Percentiles rank a stretch among this genome's conserved stretches.
Conservation (phyloP, 2,113 vertebrate species). For the Siphamia tubifer region DNA sequence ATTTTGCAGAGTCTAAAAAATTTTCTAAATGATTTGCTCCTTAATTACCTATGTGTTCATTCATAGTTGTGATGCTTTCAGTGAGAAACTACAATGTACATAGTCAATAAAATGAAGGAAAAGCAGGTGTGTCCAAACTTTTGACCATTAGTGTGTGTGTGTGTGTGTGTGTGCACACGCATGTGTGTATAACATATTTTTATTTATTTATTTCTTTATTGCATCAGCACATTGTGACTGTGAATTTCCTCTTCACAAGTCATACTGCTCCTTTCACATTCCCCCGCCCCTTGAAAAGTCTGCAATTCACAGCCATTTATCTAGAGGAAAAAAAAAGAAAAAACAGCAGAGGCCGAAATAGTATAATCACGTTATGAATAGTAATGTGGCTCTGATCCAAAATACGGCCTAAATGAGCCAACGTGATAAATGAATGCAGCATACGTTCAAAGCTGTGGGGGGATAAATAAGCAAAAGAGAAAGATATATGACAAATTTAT, state of each 20-base stretch:
- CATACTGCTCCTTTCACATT: constrained; percentile 13
- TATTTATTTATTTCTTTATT: constrained; percentile 35
- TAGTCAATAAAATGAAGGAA: no score
- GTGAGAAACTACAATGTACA: no score
- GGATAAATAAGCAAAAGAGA: not conserved
- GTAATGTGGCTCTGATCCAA: constrained; percentile 12
- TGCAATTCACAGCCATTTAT: constrained; percentile 51
- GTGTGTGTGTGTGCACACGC: no score
- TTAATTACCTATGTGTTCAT: no score
- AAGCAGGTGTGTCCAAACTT: no score
- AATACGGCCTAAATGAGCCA: constrained; percentile 48
- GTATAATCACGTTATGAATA: constrained; percentile 34
- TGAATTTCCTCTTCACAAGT: constrained; percentile 51
- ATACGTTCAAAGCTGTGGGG: not conserved
- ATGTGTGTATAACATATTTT: no score
- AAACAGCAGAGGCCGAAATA: constrained; percentile 24
- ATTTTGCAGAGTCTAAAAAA: no score
- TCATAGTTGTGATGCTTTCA: no score
- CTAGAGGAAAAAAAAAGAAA: not conserved
- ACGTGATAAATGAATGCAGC: constrained; percentile 49
- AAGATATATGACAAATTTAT: constrained; percentile 54
- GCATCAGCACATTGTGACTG: constrained; percentile 46
- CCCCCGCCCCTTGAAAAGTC: no score
- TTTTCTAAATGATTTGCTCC: no score
- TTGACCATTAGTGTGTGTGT: no score